Base-by-base conservation (phyloP, 2,113 vertebrate genomes). In the Dissostichus mawsoni region DNA sequence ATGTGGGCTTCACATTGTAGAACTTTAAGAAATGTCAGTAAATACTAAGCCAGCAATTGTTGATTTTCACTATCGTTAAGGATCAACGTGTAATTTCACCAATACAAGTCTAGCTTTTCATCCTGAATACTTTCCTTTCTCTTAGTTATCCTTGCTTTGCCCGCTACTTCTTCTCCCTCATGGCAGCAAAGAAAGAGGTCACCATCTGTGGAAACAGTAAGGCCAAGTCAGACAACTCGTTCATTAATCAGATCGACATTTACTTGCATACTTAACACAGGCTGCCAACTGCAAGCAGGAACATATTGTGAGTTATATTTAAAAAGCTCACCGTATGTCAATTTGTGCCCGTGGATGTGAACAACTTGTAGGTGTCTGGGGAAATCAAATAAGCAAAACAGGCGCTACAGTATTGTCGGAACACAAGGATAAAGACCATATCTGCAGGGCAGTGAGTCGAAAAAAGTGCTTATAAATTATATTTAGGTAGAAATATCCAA, bases 191-290 rank as follows among this genome's bases (percentile, higher is more conserved):
- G 81, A 92, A 93, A 50, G 78, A 90, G 91, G 93, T 91, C 90
- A 82, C 94, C 92, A 93, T 94, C 92, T 94, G 94, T 84, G 85
- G 29, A 69, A 75, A 83, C 72, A 74, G 62, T 44, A 12, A 87
- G 76, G 83, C 90, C 87, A 88, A 85, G 79, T 72, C 88, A 80
- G 76, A 59, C 62, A 56, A 48, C 75, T 90, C 77, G 91, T 90
- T 74, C 82, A 91, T 93, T 92, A 84, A 92, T 91, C 66, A 90
- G 5, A 67, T 74, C 64, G 74, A 33, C 80, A 78, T 77, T 85
- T 76, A 73, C 87, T 6, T 23, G 65, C 80, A 78, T 80, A 65
- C 56, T 69, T 69, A 69, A 73, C 64, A 48, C 74, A 25, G 74
- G n/a, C 80, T 79, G 90, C 74, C 75, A 68, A 76, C 65, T 52